These are phyloP conservation scores for Ormyrus thymus DNA, from an alignment of 2,888 invertebrate species.

Conservation along the genomic window DNA sequence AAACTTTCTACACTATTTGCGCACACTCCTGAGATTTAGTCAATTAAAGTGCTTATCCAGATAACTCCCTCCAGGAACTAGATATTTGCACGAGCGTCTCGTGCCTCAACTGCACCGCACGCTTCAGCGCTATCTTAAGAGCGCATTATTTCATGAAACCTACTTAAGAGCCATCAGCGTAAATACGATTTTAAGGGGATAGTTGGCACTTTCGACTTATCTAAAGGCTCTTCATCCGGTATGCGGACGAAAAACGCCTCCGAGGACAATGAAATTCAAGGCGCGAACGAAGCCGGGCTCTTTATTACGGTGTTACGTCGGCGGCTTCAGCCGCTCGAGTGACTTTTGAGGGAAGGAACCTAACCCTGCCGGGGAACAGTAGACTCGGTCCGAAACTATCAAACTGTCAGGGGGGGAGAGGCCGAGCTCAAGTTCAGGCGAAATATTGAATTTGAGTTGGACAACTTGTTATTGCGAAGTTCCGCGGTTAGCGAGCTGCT, in stretches of 20 bases:
- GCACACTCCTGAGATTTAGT: not conserved
- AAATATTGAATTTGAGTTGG: too few relatives aligned
- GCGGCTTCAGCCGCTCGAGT: not conserved
- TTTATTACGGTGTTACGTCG: not conserved
- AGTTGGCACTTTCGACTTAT: conserved; percentile 31
- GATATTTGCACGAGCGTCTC: not conserved
- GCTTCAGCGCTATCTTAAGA: not conserved
- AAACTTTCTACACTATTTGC: too few relatives aligned
- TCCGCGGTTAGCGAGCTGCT: too few relatives aligned
- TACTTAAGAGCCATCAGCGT: conserved; percentile 36
- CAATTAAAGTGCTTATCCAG: too few relatives aligned
- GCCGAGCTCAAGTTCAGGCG: too few relatives aligned
- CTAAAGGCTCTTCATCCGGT: conserved; percentile 21
- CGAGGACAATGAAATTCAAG: conserved; percentile 11
- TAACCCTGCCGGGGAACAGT: not conserved
- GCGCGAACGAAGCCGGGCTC: not conserved
- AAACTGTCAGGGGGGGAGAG: not conserved
- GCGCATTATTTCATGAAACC: conserved; percentile 42
- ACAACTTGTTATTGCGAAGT: too few relatives aligned
- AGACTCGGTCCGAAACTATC: conserved; percentile 6
- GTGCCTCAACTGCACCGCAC: too few relatives aligned
- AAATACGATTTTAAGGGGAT: conserved; percentile 39
- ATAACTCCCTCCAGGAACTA: not conserved
- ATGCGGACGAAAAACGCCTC: too few relatives aligned
- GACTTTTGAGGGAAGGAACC: not conserved